phyloP scores from a whole-genome alignment of 2,113 vertebrate genomes.

The Crotalus horridus region DNA sequence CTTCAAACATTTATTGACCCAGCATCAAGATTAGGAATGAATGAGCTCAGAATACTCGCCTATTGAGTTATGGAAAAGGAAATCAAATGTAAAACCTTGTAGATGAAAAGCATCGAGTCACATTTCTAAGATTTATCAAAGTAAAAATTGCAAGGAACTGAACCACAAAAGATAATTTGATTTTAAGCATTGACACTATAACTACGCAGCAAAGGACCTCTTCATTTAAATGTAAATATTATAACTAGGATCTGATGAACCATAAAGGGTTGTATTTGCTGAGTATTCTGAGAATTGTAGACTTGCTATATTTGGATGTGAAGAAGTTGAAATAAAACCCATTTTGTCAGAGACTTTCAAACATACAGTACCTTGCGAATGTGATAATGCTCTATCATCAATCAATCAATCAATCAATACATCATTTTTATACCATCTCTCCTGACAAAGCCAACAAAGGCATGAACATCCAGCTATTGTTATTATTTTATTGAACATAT shows the following conservation, averaged over 20 bases:
- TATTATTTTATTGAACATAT: not conserved
- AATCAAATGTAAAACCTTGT: conserved; percentile 14
- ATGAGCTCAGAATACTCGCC: conserved; percentile 19
- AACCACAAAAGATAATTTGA: not conserved
- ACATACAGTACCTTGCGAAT: not conserved
- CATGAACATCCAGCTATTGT: not conserved
- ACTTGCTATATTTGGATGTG: not conserved
- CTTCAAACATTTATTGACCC: conserved; percentile 8
- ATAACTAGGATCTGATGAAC: not conserved
- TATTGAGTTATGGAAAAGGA: not conserved
- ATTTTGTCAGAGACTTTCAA: not conserved
- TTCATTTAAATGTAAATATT: conserved; percentile 1
- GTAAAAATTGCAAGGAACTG: conserved; percentile 1
- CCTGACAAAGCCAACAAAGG: not conserved
- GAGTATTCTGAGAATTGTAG: not conserved
- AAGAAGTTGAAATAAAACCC: not conserved
- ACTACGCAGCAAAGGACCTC: not conserved
- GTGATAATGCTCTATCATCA: not conserved
- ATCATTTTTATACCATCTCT: not conserved
- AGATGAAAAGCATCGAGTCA: not conserved
- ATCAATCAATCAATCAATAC: not conserved
- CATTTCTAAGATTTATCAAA: conserved; percentile 13
- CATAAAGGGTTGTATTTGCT: not conserved
- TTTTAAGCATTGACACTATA: not conserved
- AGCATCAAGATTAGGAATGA: not conserved